phyloP scores from a whole-genome alignment of 2,797 vertebrate genomes.

The Liparis tanakae region DNA sequence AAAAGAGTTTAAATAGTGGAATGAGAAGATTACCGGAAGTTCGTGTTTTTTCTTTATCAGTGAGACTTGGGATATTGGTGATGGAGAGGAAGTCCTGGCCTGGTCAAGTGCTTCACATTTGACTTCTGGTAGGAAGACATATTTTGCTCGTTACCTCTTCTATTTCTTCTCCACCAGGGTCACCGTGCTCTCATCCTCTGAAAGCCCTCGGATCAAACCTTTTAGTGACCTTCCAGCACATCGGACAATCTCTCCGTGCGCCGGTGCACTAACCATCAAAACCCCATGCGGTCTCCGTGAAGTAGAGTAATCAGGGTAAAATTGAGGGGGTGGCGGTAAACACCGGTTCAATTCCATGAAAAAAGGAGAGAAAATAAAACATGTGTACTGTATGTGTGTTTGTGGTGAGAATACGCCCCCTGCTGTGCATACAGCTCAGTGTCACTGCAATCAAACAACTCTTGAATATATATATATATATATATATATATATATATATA shows the following conservation, averaged over 20 bases:
- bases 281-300: slow-evolving; percentile 55
- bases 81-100: neutral
- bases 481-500: too few species aligned
- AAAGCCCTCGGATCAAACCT: slow-evolving; percentile 57
- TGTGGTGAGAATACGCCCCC: slow-evolving; percentile 43
- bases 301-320: slow-evolving; percentile 65
- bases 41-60: neutral
- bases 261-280: slow-evolving; percentile 38
- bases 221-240: slow-evolving; percentile 61
- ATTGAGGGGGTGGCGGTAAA: slow-evolving; percentile 49
- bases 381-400: slow-evolving; percentile 13
- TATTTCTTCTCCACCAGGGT: slow-evolving; percentile 2
- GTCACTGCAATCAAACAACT: slow-evolving; percentile 17
- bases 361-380: slow-evolving; percentile 8
- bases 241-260: slow-evolving; percentile 54
- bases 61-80: neutral
- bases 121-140: neutral
- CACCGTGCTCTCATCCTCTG: slow-evolving; percentile 21
- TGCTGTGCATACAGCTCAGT: slow-evolving; percentile 34
- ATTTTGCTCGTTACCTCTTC: slow-evolving; percentile 2
- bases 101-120: neutral
- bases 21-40: neutral
- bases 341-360: slow-evolving; percentile 45
- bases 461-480: neutral
- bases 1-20: neutral